Base-by-base conservation (phyloP, 2,888 invertebrate species). In the Oscheius myriophilus region DNA sequence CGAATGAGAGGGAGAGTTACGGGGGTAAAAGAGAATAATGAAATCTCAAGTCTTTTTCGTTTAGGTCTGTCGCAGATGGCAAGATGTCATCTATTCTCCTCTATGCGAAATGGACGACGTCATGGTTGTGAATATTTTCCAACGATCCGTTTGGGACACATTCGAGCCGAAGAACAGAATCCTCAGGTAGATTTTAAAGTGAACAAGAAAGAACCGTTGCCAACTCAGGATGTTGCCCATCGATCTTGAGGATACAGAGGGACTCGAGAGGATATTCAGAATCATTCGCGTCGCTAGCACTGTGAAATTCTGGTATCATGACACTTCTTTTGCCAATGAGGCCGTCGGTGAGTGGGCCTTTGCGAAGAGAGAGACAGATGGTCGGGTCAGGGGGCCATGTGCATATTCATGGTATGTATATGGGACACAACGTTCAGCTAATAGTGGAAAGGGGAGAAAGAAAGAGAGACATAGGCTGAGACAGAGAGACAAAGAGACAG, bases 301-400 rank as follows among this genome's bases (percentile, higher is more conserved):
- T 11, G 63, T 63, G 39, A 63, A 63, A 39, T 53, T 63, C 23
- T 63, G 63, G 63, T 63, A 63, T 25, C 51, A 52, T 16, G 51
- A 63, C 42, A 18, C 21, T 2, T n/a, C 39, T 2, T 63, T 63
- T n/a, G 63, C 63, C 23, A 52, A 63, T 21, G 11, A 63, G 11
- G 51, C 52, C 21, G 33, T 63, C 23, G 52, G 63, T 63, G 12
- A 12, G 63, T 53, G n/a, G n/a, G n/a, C n/a, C n/a, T n/a, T n/a
- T 51, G 14, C 4, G 25, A 14, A 9, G 18, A 18, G 21, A 14
- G 25, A n/a, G 25, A 14, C 21, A 52, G 21, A 25, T 45, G 46
- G 46, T 45, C 46, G 33, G 33, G 33, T 3, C 33, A 33, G 3
- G n/a, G n/a, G n/a, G 4, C 33, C 9, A 33, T 33, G 33, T 33